Evolutionary conservation across 1,140 invertebrate species (phyloP).

Genomic region (Drepana arcuata): DNA sequence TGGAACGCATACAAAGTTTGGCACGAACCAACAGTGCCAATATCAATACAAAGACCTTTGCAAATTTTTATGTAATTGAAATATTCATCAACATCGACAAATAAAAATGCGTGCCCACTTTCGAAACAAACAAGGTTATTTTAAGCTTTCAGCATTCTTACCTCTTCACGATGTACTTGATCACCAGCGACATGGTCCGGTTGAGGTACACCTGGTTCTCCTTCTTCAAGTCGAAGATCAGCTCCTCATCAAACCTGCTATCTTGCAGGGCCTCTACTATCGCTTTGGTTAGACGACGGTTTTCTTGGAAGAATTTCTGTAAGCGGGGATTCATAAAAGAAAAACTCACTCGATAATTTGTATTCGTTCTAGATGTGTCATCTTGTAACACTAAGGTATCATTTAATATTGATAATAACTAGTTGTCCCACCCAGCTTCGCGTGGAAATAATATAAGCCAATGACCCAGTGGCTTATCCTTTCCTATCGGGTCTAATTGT

Average conservation of each 20-base stretch:
- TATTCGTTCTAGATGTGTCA: too few species aligned
- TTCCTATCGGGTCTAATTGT: too few species aligned
- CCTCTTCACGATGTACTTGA: conserved; percentile 60
- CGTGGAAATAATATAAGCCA: too few species aligned
- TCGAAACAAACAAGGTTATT: not conserved
- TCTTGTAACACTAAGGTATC: too few species aligned
- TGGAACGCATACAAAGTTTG: too few species aligned
- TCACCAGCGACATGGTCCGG: conserved; percentile 50
- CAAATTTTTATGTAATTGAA: too few species aligned
- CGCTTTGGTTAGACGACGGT: conserved; percentile 33
- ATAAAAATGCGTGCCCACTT: not conserved
- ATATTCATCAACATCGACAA: not conserved
- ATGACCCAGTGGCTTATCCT: too few species aligned
- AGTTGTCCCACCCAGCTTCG: too few species aligned
- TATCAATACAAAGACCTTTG: too few species aligned
- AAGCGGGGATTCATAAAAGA: not conserved
- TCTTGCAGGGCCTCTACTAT: conserved; percentile 51
- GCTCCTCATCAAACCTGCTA: conserved; percentile 35
- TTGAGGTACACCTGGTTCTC: conserved; percentile 56
- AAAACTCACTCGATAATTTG: too few species aligned
- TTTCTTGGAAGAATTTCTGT: conserved; percentile 35
- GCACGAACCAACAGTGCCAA: too few species aligned
- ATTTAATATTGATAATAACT: too few species aligned
- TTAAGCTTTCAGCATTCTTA: conserved; percentile 16
- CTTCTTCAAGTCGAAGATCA: conserved; percentile 54